phyloP scores from a whole-genome alignment of 2,113 vertebrate genomes.

The Psittacula cyanocephala region DNA sequence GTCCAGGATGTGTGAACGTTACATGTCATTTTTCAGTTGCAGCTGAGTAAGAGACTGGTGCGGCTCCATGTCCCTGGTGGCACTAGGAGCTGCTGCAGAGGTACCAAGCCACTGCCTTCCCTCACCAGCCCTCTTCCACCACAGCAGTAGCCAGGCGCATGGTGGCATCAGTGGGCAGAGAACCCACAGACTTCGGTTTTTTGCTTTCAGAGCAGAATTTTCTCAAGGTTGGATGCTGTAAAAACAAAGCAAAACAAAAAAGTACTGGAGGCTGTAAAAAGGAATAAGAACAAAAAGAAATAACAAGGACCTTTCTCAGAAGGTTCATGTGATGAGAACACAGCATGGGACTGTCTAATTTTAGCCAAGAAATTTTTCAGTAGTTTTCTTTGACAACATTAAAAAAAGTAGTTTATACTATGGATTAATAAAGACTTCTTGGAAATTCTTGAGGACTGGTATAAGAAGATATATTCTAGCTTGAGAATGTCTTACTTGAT shows the following conservation, averaged over 20 bases:
- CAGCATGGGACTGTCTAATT: neutral
- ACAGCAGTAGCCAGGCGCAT: neutral
- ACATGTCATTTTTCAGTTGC: neutral
- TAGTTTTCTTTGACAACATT: neutral
- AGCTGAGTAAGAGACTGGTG: neutral
- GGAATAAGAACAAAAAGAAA: neutral
- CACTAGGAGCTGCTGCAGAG: neutral
- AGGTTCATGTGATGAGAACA: neutral
- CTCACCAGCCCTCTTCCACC: rapidly evolving
- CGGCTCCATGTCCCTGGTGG: neutral
- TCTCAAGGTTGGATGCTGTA: neutral
- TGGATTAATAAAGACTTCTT: neutral
- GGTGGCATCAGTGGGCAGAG: neutral
- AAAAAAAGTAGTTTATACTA: neutral
- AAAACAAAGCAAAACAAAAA: neutral
- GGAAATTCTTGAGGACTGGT: neutral
- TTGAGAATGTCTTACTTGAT: neutral
- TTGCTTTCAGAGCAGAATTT: neutral
- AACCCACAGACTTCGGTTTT: neutral
- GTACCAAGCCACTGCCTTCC: neutral
- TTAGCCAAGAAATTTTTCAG: neutral
- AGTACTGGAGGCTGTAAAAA: neutral
- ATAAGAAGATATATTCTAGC: neutral
- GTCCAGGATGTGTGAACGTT: neutral
- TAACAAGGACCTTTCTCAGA: neutral